phyloP scores from a whole-genome alignment of 2,888 invertebrate species.

The Macropis europaea region DNA sequence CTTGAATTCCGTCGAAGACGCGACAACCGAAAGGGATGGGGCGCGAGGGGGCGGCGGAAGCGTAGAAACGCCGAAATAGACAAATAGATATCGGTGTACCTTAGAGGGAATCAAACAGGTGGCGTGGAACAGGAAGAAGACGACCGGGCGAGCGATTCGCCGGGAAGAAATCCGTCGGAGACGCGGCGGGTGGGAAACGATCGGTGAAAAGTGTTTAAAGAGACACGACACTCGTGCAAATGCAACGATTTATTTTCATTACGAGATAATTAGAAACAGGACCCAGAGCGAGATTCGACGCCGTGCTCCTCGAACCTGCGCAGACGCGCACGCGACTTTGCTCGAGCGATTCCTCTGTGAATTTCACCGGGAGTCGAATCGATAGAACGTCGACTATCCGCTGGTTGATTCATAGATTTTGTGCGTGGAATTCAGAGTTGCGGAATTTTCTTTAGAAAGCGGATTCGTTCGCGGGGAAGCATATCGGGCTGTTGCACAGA shows the following conservation, averaged over 20 bases:
- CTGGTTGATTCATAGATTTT: background rate
- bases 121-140: slow-evolving; percentile 52
- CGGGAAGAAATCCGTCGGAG: background rate
- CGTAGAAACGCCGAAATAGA: slow-evolving; percentile 63
- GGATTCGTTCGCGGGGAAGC: background rate
- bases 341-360: background rate
- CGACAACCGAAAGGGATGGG: no score
- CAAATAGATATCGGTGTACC: slow-evolving; percentile 62
- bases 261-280: slow-evolving; percentile 68
- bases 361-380: background rate
- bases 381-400: background rate
- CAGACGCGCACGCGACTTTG: background rate
- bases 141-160: slow-evolving; percentile 6
- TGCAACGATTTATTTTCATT: slow-evolving; percentile 76
- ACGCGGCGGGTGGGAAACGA: background rate
- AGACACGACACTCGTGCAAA: slow-evolving; percentile 62
- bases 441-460: background rate
- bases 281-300: slow-evolving; percentile 40
- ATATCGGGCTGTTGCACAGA: no score
- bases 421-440: background rate
- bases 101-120: slow-evolving; percentile 71
- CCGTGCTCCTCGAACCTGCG: background rate
- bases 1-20: slow-evolving; percentile 45
- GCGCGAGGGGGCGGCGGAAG: background rate
- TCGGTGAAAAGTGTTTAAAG: slow-evolving; percentile 43